Evolutionary conservation across 2,888 invertebrate genomes (phyloP).

Genomic region (Oscheius sp.): DNA sequence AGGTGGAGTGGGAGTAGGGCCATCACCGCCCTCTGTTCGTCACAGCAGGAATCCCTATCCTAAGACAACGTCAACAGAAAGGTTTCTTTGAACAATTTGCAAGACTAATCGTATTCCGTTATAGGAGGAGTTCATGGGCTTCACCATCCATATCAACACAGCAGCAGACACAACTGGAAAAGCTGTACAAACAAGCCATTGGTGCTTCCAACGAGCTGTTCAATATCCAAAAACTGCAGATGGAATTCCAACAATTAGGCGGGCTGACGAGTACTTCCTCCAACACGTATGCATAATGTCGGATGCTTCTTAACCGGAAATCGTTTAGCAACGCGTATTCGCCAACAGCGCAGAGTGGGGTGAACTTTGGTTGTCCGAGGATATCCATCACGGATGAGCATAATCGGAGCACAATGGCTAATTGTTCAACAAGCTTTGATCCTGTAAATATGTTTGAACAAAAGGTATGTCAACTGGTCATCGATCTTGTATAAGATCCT

Average conservation of each 20-base stretch:
- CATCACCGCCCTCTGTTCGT: conserved; percentile 48
- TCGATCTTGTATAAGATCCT: conserved; percentile 6
- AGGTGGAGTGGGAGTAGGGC: conserved; percentile 32
- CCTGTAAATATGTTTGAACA: conserved; percentile 57
- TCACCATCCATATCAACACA: conserved; percentile 62
- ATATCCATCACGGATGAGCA: conserved; percentile 72
- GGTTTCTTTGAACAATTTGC: conserved; percentile 6
- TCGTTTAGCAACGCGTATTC: conserved; percentile 14
- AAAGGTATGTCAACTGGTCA: conserved; percentile 10
- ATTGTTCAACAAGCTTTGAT: conserved; percentile 59
- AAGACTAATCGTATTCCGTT: not conserved
- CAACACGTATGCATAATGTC: conserved; percentile 16
- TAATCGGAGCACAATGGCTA: conserved; percentile 54
- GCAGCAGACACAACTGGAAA: conserved; percentile 66
- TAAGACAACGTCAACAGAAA: conserved; percentile 51
- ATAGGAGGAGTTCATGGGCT: conserved; percentile 70
- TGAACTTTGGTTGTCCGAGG: conserved; percentile 53
- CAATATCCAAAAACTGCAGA: conserved; percentile 60
- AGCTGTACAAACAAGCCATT: conserved; percentile 63
- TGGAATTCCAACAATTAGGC: conserved; percentile 66
- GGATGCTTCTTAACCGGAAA: not conserved
- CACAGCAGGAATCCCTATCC: conserved; percentile 62
- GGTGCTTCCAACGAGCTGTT: conserved; percentile 24
- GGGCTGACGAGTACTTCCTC: conserved; percentile 21
- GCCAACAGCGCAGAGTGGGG: conserved; percentile 25